phyloP scores from a whole-genome alignment of 2,113 vertebrate genomes.

The Elanoides forficatus region DNA sequence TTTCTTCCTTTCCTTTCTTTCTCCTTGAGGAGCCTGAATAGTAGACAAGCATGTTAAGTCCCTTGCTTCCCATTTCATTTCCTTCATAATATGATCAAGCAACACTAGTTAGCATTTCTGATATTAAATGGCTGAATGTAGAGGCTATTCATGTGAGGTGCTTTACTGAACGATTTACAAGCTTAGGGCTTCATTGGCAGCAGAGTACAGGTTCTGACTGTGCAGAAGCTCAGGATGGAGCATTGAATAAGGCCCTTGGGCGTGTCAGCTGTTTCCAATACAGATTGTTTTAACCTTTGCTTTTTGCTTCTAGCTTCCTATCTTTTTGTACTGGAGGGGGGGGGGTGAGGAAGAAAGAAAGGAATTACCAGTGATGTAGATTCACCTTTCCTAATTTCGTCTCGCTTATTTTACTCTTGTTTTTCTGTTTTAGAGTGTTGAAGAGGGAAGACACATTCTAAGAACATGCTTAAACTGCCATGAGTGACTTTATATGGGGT shows the following conservation, averaged over 20 bases:
- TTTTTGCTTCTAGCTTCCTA: neutral
- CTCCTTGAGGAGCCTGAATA: neutral
- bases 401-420: rapidly evolving
- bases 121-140: neutral
- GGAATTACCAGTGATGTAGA: neutral
- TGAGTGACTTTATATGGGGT: neutral
- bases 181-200: neutral
- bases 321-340: neutral
- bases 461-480: neutral
- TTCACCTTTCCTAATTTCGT: neutral
- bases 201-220: neutral
- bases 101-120: neutral
- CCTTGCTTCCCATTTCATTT: neutral
- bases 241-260: neutral
- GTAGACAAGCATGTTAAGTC: neutral
- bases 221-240: neutral
- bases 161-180: neutral
- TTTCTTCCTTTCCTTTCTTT: neutral
- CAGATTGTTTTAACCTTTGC: neutral
- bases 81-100: neutral
- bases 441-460: neutral
- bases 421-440: neutral
- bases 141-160: neutral
- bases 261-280: neutral
- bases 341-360: too few relatives aligned